Base-by-base conservation (phyloP, 2,888 invertebrate genomes). In the Lycocerus yunnanus region DNA sequence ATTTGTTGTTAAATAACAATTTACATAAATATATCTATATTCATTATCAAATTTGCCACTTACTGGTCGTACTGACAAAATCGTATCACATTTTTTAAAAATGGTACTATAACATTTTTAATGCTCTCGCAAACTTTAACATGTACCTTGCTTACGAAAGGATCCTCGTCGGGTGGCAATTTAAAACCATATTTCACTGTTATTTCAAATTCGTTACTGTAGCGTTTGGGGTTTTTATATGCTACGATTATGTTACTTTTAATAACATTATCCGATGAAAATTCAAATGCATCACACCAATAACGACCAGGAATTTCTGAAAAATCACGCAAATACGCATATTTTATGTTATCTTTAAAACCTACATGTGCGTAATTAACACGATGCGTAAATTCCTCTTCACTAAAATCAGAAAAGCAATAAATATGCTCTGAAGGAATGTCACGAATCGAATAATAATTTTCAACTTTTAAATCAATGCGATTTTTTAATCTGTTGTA, bases 261-360 rank as follows among this genome's bases (percentile, higher is more conserved):
- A 5, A 80, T 66, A 1, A 65, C 18, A 14, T 69, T 15, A 0
- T 71, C 16, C 5, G 76, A 65, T 1, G 70, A 74, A 27, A 76
- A 79, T 16, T 66, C 43, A 67, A 80, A 81, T 5, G 78, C 80
- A 67, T 77, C 71, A 65, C 81, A 81, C 80, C 81, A 80, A 65
- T 80, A 81, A 16, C 74, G 68, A 11, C 78, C 75, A 2, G 76
- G 69, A 71, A 24, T 15, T 71, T 66, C 11, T 58, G 20, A 8
- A 20, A 21, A 0, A 15, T 14, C 5, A 15, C 1, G 2, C 61
- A 68, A 11, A 16, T 15, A 27, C n/a, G 8, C 24, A 10, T 11
- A 71, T 16, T 5, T 16, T 14, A 13, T 4, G 13, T 20, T 59
- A 1, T 1, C 14, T 14, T 8, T 20, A 14, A 16, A 6, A 4